Base-by-base conservation (phyloP, 2,113 vertebrate species). In the Podiceps cristatus region DNA sequence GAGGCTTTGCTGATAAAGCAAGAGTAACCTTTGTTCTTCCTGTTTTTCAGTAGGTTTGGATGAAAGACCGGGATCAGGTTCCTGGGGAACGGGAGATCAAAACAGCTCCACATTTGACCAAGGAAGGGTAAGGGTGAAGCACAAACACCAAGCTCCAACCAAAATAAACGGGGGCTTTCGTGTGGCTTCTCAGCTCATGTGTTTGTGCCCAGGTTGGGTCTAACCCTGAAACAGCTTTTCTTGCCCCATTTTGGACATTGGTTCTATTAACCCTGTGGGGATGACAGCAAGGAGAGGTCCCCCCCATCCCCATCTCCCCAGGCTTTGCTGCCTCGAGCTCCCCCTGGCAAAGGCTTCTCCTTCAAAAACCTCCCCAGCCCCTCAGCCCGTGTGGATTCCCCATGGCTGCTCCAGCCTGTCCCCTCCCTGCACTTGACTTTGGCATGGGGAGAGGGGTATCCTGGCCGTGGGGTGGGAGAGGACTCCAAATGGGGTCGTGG, bases 71-170 rank as follows among this genome's bases (percentile, higher is more conserved):
- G 97, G 98, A 94, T 98, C 99, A 18, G 99, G 99, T 91, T 99
- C 99, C 95, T 99, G 99, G 99, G 99, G 98, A 81, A 85, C 98
- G 6, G 97, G 98, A 90, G 99, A 99, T 97, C 99, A 99, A 98
- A 99, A 98, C 98, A 99, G 98, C 96, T 98, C 99, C 75, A 98
- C 99, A 5, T 99, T 99, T 88, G 99, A 99, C 98, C 99, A 99
- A 97, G 98, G 98, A 97, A 98, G 99, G 99, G 99, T 99, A 98
- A 99, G 99, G 85, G 86, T 69, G 33, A 82, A 83, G 95, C 83
- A 69, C 93, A 88, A 88, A 68, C 73, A 60, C 45, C 5, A 0
- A 79, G 13, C 62, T 88, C 56, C 72, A 76, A 82, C 63, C 83
- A 52, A 71, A 94, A 85, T 22, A 97, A 92, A n/a, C 6, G 0